A percentile compares a stretch with the other conserved stretches of the same genome.
Conservation (phyloP, 2,888 invertebrate species). For the Leptopilina drosophilae region DNA sequence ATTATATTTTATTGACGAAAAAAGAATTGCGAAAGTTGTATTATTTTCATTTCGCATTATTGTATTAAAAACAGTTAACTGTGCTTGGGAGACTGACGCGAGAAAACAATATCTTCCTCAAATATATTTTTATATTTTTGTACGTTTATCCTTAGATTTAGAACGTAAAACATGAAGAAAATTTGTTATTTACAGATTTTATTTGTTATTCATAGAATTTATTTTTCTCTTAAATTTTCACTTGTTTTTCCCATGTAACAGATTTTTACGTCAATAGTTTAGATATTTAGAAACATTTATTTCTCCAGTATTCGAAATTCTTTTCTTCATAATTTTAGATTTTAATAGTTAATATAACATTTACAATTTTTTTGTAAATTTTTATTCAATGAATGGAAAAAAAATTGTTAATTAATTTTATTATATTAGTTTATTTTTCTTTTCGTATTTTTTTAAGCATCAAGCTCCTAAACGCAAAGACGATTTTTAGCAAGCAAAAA, state of each 20-base stretch:
- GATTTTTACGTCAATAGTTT: background rate
- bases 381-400: too few species aligned
- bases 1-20: background rate
- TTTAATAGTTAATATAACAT: background rate
- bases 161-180: conserved; percentile 28
- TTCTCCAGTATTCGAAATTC: background rate
- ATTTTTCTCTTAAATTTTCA: background rate
- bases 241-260: background rate
- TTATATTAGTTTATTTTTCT: background rate
- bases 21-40: conserved; percentile 29
- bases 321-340: background rate
- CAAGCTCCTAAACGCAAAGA: conserved; percentile 26
- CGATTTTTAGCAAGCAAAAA: conserved; percentile 59
- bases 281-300: background rate
- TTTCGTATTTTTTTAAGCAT: background rate
- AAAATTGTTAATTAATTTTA: background rate
- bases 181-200: conserved; percentile 9
- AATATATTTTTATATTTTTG: conserved; percentile 36
- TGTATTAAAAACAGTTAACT: conserved; percentile 46
- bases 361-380: background rate
- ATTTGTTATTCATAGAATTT: conserved; percentile 6
- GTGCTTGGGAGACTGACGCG: conserved; percentile 45
- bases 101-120: conserved; percentile 34
- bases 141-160: conserved; percentile 17
- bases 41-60: conserved; percentile 47